phyloP scores from a whole-genome alignment of 1,140 invertebrate species.

The Oscheius sp. region DNA sequence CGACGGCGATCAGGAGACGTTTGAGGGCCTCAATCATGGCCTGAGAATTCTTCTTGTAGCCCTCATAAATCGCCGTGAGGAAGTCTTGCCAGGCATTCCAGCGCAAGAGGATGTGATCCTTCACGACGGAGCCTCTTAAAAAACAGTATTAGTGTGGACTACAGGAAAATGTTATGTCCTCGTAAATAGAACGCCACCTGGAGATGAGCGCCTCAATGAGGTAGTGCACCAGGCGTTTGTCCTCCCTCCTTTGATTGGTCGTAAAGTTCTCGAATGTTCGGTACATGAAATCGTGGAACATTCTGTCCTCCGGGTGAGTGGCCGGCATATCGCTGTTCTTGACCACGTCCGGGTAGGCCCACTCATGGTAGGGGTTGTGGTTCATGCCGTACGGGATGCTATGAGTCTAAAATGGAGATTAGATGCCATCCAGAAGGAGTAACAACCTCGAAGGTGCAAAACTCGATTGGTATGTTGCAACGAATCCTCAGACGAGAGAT shows the following conservation, averaged over 20 bases:
- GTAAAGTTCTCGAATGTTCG: neutral
- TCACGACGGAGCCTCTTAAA: constrained; percentile 10
- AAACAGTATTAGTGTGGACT: too few relatives aligned
- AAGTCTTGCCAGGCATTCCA: neutral
- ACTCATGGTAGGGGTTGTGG: too few relatives aligned
- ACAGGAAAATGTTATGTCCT: too few relatives aligned
- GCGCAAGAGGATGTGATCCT: constrained; percentile 5
- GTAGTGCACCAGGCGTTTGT: neutral
- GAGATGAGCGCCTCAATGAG: neutral
- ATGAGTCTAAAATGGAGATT: too few relatives aligned
- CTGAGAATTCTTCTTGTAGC: constrained; percentile 1
- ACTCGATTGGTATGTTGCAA: neutral
- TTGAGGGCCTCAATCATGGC: neutral
- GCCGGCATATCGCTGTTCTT: neutral
- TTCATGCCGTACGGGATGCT: too few relatives aligned
- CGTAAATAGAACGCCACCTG: neutral
- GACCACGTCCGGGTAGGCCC: too few relatives aligned
- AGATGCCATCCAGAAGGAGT: too few relatives aligned
- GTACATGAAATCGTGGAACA: neutral
- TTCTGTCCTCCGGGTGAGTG: neutral
- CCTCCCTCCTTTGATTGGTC: neutral
- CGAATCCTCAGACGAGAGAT: neutral
- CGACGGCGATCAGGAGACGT: constrained; percentile 12
- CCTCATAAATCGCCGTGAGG: neutral
- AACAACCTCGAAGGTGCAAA: neutral